These are phyloP conservation scores for Pristis pectinata DNA, from an alignment of 2,797 vertebrate genomes.

Conservation along the genomic window DNA sequence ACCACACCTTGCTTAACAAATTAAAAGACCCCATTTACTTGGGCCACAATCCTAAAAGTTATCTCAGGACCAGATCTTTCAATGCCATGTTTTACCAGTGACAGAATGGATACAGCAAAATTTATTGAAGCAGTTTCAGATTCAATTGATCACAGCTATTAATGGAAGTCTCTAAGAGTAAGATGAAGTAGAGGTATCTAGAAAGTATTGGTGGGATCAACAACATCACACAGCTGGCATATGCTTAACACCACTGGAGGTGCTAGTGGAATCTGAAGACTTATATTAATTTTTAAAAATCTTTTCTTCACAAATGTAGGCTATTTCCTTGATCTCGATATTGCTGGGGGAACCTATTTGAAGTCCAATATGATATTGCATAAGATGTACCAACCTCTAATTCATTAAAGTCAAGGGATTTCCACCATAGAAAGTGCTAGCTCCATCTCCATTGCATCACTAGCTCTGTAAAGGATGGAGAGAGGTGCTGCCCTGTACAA, in stretches of 20 bases:
- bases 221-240: not conserved
- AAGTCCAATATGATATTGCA: not conserved
- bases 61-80: not conserved
- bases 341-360: not conserved
- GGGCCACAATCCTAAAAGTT: not conserved
- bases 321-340: not conserved
- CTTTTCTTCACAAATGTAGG: not conserved
- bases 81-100: not conserved
- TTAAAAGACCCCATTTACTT: not conserved
- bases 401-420: not conserved
- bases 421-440: not conserved
- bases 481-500: not conserved
- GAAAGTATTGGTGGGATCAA: no score
- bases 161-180: no score
- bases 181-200: no score
- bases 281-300: not conserved
- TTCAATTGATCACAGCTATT: no score
- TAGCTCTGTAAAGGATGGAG: not conserved
- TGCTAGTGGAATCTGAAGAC: not conserved
- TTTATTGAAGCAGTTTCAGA: no score
- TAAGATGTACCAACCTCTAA: not conserved
- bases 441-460: not conserved
- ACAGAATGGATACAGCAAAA: no score
- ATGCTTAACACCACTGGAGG: no score
- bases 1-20: not conserved